These are phyloP conservation scores for Chromis chromis DNA, from an alignment of 2,797 vertebrate species.

Conservation along the genomic window DNA sequence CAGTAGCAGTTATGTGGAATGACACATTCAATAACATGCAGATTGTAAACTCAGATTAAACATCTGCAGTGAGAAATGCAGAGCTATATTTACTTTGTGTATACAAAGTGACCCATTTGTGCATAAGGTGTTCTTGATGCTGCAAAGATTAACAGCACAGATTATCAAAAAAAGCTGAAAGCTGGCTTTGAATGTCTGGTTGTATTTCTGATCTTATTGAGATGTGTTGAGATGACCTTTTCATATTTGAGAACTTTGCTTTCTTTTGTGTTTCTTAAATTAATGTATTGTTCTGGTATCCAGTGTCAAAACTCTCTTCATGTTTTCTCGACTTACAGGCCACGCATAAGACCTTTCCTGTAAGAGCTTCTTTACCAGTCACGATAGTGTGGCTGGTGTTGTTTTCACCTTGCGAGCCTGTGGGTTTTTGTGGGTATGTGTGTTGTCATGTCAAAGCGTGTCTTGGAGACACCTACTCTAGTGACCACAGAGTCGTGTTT, in stretches of 20 bases:
- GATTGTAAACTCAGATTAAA: background rate
- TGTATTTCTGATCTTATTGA: conserved; percentile 1
- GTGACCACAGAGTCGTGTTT: no score
- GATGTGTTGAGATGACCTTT: background rate
- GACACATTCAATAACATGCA: background rate
- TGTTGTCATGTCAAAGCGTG: no score
- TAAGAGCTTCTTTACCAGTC: no score
- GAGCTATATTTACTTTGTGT: no score
- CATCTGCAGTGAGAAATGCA: background rate
- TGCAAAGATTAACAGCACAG: background rate
- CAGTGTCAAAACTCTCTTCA: no score
- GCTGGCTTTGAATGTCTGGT: background rate
- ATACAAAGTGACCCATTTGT: no score
- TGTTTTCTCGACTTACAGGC: no score
- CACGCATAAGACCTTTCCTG: no score
- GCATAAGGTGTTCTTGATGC: background rate
- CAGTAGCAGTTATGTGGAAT: background rate
- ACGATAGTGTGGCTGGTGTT: no score
- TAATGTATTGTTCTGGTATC: background rate
- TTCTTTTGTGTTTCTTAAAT: background rate
- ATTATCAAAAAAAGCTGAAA: background rate
- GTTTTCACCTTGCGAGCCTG: no score
- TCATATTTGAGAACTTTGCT: background rate
- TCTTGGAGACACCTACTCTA: no score
- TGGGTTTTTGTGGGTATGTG: no score